These are phyloP conservation scores for Lagenorhynchus albirostris DNA, from an alignment of 2,113 vertebrate genomes.

Conservation along the genomic window DNA sequence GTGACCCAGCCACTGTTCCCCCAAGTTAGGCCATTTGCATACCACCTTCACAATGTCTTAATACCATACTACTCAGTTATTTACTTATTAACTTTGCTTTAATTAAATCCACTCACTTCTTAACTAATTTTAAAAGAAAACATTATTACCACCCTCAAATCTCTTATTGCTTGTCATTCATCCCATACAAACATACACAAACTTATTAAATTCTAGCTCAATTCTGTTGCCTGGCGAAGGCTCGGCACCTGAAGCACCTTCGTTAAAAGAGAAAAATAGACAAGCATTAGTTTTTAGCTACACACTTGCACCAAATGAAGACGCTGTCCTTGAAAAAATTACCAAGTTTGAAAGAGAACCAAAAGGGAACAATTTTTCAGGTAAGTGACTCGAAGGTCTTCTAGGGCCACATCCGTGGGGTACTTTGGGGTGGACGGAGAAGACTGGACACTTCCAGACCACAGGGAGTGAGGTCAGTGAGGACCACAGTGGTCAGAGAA, in stretches of 20 bases:
- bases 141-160: background rate
- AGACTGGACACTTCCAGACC: background rate
- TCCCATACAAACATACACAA: conserved; percentile 2
- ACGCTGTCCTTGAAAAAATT: background rate
- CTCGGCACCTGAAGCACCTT: background rate
- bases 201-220: background rate
- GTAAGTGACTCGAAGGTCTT: background rate
- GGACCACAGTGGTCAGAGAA: background rate
- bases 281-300: background rate
- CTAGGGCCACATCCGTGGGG: background rate
- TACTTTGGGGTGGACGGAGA: background rate
- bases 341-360: background rate
- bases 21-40: background rate
- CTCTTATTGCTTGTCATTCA: background rate
- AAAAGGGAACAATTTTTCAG: background rate
- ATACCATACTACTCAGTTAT: background rate
- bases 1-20: background rate
- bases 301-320: background rate
- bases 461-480: background rate
- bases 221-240: background rate
- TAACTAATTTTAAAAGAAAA: conserved; percentile 43
- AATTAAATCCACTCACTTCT: conserved; percentile 5
- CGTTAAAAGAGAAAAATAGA: background rate
- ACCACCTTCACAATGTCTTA: background rate
- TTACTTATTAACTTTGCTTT: background rate